Conservation (phyloP, 2,888 invertebrate species). For the Boloria euphrosyne region DNA sequence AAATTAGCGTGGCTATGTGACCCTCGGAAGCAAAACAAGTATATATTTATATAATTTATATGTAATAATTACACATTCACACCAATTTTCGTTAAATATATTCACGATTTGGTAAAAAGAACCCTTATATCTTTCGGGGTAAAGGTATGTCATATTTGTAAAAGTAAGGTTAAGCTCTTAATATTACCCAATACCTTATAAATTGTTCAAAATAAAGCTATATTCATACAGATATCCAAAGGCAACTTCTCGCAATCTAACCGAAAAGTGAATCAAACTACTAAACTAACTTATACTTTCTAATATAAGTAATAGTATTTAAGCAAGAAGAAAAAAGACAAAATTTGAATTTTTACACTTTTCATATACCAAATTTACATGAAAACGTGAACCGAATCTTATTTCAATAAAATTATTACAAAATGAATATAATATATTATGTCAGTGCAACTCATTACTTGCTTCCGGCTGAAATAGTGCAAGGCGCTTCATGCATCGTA, state of each 20-base stretch:
- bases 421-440: conserved; percentile 6
- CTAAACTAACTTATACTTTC: not conserved
- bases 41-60: no score
- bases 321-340: not conserved
- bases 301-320: not conserved
- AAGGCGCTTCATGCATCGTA: conserved; percentile 24
- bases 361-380: no score
- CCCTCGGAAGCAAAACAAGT: not conserved
- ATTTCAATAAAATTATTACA: not conserved
- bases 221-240: not conserved
- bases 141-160: no score
- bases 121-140: no score
- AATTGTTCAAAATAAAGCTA: not conserved
- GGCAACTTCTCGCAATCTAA: no score
- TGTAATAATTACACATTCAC: no score
- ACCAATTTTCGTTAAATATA: no score
- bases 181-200: no score
- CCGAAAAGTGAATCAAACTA: not conserved
- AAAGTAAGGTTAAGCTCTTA: no score
- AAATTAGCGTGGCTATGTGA: conserved; percentile 7
- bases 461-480: conserved; percentile 24
- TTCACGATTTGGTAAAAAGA: no score
- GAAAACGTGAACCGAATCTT: not conserved
- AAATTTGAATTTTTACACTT: not conserved
- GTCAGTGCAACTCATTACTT: conserved; percentile 18